phyloP scores from a whole-genome alignment of 1,140 invertebrate genomes.

The Tachypleus tridentatus region DNA sequence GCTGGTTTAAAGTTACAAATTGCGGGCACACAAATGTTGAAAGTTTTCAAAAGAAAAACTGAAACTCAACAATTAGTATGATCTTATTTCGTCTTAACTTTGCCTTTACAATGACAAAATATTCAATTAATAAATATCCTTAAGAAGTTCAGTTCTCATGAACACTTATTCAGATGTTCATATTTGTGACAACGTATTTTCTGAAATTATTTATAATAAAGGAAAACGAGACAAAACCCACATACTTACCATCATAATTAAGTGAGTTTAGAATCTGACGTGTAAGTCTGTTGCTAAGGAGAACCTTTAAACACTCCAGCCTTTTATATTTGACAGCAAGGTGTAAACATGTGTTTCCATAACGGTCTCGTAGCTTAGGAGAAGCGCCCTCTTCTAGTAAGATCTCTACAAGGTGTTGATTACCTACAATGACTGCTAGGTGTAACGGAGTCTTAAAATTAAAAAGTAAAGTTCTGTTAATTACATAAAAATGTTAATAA shows the following conservation, averaged over 20 bases:
- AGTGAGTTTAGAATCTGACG: neutral
- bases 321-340: constrained; percentile 13
- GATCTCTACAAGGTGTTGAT: constrained; percentile 4
- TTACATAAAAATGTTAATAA: no score
- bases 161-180: no score
- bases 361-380: constrained; percentile 19
- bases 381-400: constrained; percentile 21
- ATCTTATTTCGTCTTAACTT: no score
- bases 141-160: no score
- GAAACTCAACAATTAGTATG: no score
- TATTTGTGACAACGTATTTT: no score
- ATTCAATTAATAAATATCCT: no score
- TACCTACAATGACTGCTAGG: neutral
- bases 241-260: constrained; percentile 3
- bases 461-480: neutral
- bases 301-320: neutral
- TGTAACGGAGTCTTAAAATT: constrained; percentile 2
- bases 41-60: no score
- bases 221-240: neutral
- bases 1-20: no score
- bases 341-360: constrained; percentile 24
- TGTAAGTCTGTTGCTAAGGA: neutral
- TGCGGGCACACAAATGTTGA: no score
- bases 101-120: no score
- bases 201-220: no score